Percentiles rank a stretch among this genome's conserved stretches.
These are phyloP conservation scores for Macaria liturata DNA, from an alignment of 2,888 invertebrate genomes.

Conservation along the genomic window DNA sequence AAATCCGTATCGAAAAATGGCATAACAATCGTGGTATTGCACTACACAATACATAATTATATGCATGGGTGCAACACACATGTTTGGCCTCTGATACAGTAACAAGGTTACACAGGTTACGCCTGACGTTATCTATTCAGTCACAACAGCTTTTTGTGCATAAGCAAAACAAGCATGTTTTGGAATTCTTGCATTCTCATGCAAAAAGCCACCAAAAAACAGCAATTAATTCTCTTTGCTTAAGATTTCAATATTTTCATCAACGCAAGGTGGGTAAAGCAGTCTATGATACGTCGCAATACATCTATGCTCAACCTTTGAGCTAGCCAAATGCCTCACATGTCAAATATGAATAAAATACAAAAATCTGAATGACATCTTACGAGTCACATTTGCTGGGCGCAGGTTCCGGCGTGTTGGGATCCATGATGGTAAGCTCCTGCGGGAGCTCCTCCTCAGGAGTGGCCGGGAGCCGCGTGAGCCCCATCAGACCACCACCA, in stretches of 20 bases:
- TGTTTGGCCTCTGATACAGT: conserved; percentile 19
- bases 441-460: conserved; percentile 68
- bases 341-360: too few relatives aligned
- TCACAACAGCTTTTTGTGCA: background rate
- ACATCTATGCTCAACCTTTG: too few relatives aligned
- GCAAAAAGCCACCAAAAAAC: too few relatives aligned
- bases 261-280: too few relatives aligned
- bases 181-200: too few relatives aligned
- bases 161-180: too few relatives aligned
- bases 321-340: too few relatives aligned
- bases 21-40: conserved; percentile 5
- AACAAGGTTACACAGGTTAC: conserved; percentile 19
- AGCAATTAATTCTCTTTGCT: too few relatives aligned
- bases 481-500: conserved; percentile 65
- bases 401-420: conserved; percentile 52
- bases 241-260: too few relatives aligned
- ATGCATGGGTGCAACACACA: conserved; percentile 15
- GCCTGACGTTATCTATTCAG: conserved; percentile 6
- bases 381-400: conserved; percentile 58
- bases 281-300: too few relatives aligned
- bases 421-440: conserved; percentile 46
- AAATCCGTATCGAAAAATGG: background rate
- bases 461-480: conserved; percentile 69
- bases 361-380: conserved; percentile 36
- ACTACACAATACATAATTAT: conserved; percentile 6